Percentiles rank a stretch among this genome's conserved stretches.
These are phyloP conservation scores for Chrysomallon squamiferum DNA, from an alignment of 1,140 invertebrate species.

Conservation along the genomic window DNA sequence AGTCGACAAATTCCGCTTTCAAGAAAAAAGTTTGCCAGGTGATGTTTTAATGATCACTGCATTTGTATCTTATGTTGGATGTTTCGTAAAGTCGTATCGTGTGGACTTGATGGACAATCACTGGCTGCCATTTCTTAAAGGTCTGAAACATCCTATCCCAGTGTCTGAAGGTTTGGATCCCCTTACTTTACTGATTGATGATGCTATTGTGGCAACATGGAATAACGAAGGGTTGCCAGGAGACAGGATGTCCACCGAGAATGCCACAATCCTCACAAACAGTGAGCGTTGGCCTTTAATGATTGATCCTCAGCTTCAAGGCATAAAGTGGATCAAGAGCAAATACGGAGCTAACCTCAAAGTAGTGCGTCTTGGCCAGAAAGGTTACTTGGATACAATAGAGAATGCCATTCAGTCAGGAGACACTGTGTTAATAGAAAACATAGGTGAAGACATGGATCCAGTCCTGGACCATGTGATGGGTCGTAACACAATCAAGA, in stretches of 20 bases:
- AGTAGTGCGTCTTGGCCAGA: constrained; percentile 87
- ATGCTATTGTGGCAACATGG: constrained; percentile 92
- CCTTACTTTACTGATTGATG: constrained; percentile 85
- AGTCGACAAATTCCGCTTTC: constrained; percentile 86
- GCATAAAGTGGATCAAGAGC: constrained; percentile 96
- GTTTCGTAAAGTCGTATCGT: constrained; percentile 92
- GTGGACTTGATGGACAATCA: constrained; percentile 86
- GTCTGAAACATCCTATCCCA: constrained; percentile 75
- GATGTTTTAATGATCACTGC: constrained; percentile 92
- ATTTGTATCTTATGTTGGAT: constrained; percentile 96
- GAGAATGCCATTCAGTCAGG: constrained; percentile 85
- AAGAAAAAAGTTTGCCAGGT: constrained; percentile 85
- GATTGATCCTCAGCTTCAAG: constrained; percentile 87
- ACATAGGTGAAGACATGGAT: constrained; percentile 91
- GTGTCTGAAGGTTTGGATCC: constrained; percentile 89
- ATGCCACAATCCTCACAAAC: constrained; percentile 92
- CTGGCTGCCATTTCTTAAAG: constrained; percentile 70
- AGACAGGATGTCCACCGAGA: constrained; percentile 96
- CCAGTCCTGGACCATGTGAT: constrained; percentile 92
- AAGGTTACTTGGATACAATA: constrained; percentile 89
- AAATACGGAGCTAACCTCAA: constrained; percentile 83
- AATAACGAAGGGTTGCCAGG: constrained; percentile 94
- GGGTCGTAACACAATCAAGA: constrained; percentile 92
- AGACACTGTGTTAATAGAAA: constrained; percentile 86
- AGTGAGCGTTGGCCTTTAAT: constrained; percentile 97